Evolutionary conservation across 2,113 vertebrate species (phyloP).

Genomic region (Dicrurus megarhynchus): DNA sequence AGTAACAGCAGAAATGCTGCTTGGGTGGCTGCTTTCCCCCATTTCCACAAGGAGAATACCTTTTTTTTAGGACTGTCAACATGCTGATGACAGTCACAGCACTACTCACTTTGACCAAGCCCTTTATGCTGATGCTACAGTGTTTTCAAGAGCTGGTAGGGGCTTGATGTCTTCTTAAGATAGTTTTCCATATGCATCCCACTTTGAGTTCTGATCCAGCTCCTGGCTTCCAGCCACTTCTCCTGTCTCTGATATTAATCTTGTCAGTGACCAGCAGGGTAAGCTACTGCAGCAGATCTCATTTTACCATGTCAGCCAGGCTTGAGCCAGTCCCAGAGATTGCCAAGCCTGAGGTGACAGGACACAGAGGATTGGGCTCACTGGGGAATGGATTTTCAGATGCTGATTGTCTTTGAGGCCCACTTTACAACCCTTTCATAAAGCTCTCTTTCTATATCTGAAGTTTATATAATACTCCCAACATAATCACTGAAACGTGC

Average conservation of each 20-base stretch:
- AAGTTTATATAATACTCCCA: constrained; percentile 41
- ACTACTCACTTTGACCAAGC: background rate
- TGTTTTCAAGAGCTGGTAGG: background rate
- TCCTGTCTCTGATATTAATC: background rate
- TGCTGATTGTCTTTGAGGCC: background rate
- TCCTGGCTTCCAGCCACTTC: background rate
- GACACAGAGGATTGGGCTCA: background rate
- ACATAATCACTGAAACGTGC: constrained; percentile 46
- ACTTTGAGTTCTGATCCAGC: background rate
- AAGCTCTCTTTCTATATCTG: background rate
- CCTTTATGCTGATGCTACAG: background rate
- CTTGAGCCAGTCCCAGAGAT: background rate
- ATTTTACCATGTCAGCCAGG: background rate
- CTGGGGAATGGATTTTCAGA: background rate
- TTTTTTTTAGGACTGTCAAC: background rate
- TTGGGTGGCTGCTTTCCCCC: background rate
- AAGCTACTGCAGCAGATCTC: background rate
- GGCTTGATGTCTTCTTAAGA: background rate
- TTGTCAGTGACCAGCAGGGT: background rate
- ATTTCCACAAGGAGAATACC: background rate
- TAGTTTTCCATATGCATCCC: background rate
- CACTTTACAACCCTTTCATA: background rate
- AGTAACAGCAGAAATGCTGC: background rate
- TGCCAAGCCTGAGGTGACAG: background rate
- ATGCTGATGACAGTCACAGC: background rate